Conservation (phyloP, 2,888 invertebrate species). For the Loripinus fragilis region DNA sequence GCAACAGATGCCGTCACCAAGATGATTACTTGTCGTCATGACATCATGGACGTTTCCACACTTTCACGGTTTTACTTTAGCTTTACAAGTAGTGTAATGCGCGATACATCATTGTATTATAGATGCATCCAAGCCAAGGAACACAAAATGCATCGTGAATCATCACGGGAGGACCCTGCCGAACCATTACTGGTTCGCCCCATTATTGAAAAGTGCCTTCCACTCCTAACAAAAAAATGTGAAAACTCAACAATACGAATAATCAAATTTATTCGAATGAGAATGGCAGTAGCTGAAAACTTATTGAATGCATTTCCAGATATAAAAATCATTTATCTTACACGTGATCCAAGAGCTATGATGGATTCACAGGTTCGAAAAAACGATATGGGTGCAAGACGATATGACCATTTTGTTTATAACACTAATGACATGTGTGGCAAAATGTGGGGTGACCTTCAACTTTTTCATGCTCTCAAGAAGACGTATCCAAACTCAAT, state of each 20-base stretch:
- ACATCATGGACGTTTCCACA: slow-evolving; percentile 35
- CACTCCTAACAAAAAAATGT: slow-evolving; percentile 31
- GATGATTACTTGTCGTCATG: slow-evolving; percentile 39
- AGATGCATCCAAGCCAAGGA: not conserved
- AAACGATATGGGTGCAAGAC: slow-evolving; percentile 33
- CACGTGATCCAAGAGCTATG: slow-evolving; percentile 57
- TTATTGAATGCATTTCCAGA: slow-evolving; percentile 24
- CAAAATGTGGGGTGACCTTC: slow-evolving; percentile 28
- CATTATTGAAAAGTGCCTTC: slow-evolving; percentile 30
- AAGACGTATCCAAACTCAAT: slow-evolving; percentile 22
- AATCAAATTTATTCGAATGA: slow-evolving; percentile 48
- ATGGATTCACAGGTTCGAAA: slow-evolving; percentile 54
- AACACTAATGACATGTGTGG: slow-evolving; percentile 40
- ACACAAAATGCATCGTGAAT: too few species aligned
- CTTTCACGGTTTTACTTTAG: slow-evolving; percentile 16
- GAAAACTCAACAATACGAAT: slow-evolving; percentile 17
- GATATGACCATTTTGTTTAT: not conserved
- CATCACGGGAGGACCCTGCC: not conserved
- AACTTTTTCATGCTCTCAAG: slow-evolving; percentile 27
- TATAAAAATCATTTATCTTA: slow-evolving; percentile 46
- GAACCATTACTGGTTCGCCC: not conserved
- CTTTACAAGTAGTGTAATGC: not conserved
- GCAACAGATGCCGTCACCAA: slow-evolving; percentile 32
- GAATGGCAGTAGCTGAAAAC: slow-evolving; percentile 32
- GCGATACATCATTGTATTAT: slow-evolving; percentile 19